Percentiles rank a stretch among this genome's conserved stretches.
Conservation (phyloP, 2,888 invertebrate genomes). For the Callinectes sapidus region DNA sequence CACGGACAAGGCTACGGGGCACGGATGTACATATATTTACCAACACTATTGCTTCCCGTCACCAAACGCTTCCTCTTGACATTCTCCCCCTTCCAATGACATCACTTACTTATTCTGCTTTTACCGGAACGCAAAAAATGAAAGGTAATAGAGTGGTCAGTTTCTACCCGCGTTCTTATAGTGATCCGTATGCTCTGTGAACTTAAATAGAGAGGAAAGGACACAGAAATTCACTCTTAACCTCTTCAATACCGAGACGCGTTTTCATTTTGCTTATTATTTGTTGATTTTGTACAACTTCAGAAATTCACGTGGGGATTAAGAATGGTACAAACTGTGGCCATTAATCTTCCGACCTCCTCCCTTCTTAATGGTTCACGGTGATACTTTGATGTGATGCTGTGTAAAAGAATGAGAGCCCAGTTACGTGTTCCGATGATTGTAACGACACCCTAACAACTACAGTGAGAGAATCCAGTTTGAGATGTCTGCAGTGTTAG, state of each 20-base stretch:
- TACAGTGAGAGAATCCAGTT: too few species aligned
- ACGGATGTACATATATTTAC: not conserved
- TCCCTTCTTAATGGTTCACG: too few species aligned
- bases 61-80: not conserved
- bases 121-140: not conserved
- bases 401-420: too few species aligned
- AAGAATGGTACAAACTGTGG: too few species aligned
- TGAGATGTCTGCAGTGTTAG: not conserved
- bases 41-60: not conserved
- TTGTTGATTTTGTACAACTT: too few species aligned
- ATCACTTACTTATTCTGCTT: not conserved
- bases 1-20: not conserved
- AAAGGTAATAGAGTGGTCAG: not conserved
- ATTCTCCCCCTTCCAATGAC: not conserved
- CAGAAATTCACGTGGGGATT: too few species aligned
- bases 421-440: too few species aligned
- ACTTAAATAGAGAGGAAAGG: not conserved
- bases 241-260: too few species aligned
- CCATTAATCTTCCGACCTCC: too few species aligned
- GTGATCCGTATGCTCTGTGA: not conserved
- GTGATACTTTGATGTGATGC: too few species aligned
- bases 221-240: not conserved
- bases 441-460: too few species aligned
- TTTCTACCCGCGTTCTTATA: not conserved
- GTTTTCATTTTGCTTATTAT: too few species aligned